These are phyloP conservation scores for Bellardia pandia DNA, from an alignment of 2,888 invertebrate species.

Conservation along the genomic window DNA sequence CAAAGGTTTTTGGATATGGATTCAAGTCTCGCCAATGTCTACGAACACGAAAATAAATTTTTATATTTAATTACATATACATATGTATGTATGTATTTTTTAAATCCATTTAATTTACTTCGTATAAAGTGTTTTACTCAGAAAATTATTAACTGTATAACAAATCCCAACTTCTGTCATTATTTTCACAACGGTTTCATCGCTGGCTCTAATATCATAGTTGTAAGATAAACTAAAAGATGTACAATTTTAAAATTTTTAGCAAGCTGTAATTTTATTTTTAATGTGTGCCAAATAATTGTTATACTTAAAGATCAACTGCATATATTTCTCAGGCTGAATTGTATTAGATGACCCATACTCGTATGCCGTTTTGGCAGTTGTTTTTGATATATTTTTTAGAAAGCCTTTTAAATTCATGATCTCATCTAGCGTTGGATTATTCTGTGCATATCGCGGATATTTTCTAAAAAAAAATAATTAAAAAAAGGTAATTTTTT, in stretches of 20 bases:
- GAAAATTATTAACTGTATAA: constrained; percentile 55
- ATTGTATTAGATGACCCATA: constrained; percentile 9
- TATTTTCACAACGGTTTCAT: constrained; percentile 46
- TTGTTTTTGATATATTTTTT: constrained; percentile 23
- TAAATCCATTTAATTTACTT: constrained; percentile 2
- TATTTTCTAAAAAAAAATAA: neutral
- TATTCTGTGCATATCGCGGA: neutral
- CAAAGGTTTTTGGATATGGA: constrained; percentile 23
- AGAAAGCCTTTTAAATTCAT: constrained; percentile 24
- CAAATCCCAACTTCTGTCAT: constrained; percentile 69
- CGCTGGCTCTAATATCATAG: constrained; percentile 6
- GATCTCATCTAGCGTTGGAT: too few species aligned
- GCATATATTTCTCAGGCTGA: constrained; percentile 48
- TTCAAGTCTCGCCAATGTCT: constrained; percentile 44
- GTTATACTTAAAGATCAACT: constrained; percentile 60
- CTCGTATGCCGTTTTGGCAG: neutral
- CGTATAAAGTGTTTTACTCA: constrained; percentile 30
- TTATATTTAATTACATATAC: neutral
- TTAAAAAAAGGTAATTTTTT: too few species aligned
- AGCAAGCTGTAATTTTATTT: too few species aligned
- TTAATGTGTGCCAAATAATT: neutral
- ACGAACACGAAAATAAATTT: neutral
- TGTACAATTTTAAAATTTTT: neutral
- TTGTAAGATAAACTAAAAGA: constrained; percentile 50
- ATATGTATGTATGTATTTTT: neutral